phyloP scores from a whole-genome alignment of 2,797 vertebrate genomes.

The Sebastes iracundus region DNA sequence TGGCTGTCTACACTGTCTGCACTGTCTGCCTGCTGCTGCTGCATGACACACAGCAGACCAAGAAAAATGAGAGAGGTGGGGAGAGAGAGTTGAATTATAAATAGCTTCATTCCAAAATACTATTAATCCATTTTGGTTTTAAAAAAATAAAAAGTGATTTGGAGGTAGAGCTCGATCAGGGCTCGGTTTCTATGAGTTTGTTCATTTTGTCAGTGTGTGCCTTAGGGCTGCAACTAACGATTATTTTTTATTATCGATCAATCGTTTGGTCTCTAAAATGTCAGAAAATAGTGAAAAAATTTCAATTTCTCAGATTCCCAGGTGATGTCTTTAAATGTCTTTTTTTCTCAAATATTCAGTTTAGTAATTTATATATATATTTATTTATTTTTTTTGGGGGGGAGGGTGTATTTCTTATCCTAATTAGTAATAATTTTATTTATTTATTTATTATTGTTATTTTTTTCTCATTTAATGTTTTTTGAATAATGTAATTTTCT shows the following conservation, averaged over 20 bases:
- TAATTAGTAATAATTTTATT: no score
- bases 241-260: no score
- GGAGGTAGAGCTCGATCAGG: neutral
- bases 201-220: neutral
- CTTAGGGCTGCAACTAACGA: no score
- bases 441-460: no score
- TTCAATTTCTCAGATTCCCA: no score
- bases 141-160: neutral
- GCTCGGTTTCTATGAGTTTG: neutral
- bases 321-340: no score
- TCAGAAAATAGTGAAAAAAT: no score
- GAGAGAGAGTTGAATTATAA: constrained; percentile 12
- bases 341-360: accelerated
- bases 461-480: no score
- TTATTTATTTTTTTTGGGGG: neutral
- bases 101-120: neutral
- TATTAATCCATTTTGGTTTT: neutral
- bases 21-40: neutral
- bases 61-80: neutral
- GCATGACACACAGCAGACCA: neutral
- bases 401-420: no score
- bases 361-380: no score
- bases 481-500: no score
- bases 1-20: neutral
- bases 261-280: no score